Evolutionary conservation across 2,888 invertebrate genomes (phyloP).

Genomic region (Lomographa bimaculata): DNA sequence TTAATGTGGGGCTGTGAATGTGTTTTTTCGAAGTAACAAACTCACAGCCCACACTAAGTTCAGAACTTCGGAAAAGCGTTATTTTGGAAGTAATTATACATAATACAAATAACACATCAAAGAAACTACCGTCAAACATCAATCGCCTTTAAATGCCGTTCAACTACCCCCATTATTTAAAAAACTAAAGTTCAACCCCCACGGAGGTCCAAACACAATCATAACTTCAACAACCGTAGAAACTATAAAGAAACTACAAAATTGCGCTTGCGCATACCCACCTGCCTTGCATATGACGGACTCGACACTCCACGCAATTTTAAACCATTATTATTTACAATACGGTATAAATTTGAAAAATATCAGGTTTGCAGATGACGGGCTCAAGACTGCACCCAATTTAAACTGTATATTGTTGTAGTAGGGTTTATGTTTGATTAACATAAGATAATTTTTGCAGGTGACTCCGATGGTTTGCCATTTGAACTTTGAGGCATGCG

Average conservation of each 20-base stretch:
- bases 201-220: slow-evolving; percentile 25
- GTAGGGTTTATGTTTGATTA: too few relatives aligned
- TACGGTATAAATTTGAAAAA: too few relatives aligned
- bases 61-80: too few relatives aligned
- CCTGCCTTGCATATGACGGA: slow-evolving; percentile 19
- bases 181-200: slow-evolving; percentile 23
- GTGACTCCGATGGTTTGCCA: slow-evolving; percentile 37
- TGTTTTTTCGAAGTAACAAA: too few relatives aligned
- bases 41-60: too few relatives aligned
- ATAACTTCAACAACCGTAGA: slow-evolving; percentile 23
- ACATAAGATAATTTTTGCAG: slow-evolving; percentile 26
- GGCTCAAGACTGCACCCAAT: too few relatives aligned
- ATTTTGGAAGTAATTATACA: too few relatives aligned
- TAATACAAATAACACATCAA: background rate
- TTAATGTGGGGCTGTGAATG: too few relatives aligned
- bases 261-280: slow-evolving; percentile 11
- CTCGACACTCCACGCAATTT: slow-evolving; percentile 2
- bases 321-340: too few relatives aligned
- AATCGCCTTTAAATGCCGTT: slow-evolving; percentile 8
- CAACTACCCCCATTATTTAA: slow-evolving; percentile 14
- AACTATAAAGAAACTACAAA: slow-evolving; percentile 23
- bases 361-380: too few relatives aligned
- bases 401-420: too few relatives aligned
- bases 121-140: slow-evolving; percentile 2
- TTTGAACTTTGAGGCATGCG: slow-evolving; percentile 40